Evolutionary conservation across 2,888 invertebrate genomes (phyloP).

Genomic region (Eupelmus urozonus): DNA sequence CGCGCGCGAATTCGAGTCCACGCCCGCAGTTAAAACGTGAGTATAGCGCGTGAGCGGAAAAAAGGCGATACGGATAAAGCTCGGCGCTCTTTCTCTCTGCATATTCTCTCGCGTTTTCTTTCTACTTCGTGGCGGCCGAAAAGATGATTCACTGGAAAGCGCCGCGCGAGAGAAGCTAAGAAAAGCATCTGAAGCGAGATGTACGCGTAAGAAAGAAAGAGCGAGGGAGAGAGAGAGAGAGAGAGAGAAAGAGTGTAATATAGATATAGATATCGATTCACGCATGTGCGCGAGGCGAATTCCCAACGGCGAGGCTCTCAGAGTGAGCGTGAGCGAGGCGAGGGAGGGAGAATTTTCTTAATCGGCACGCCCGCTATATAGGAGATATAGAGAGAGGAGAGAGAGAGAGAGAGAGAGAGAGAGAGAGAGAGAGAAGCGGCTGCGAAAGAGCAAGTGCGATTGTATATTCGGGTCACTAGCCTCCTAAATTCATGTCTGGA

Average conservation of each 20-base stretch:
- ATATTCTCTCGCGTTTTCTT: neutral
- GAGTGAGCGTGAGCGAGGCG: neutral
- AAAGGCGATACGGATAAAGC: too few species aligned
- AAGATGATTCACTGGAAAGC: conserved; percentile 52
- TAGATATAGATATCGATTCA: conserved; percentile 54
- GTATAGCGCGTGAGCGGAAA: too few species aligned
- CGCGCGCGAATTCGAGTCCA: too few species aligned
- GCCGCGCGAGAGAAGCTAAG: conserved; percentile 42
- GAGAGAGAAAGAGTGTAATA: conserved; percentile 46
- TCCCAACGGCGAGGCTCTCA: too few species aligned
- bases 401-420: too few species aligned
- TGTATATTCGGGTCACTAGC: conserved; percentile 30
- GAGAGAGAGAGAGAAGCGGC: too few species aligned
- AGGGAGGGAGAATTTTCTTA: conserved; percentile 41
- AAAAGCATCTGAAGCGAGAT: conserved; percentile 48
- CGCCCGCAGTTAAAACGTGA: too few species aligned
- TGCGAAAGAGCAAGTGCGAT: neutral
- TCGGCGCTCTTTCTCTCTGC: too few species aligned
- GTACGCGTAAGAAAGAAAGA: conserved; percentile 27
- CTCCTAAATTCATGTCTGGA: conserved; percentile 20
- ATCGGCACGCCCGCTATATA: conserved; percentile 43
- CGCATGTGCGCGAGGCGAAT: conserved; percentile 56
- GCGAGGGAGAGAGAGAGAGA: conserved; percentile 27
- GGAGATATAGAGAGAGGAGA: too few species aligned
- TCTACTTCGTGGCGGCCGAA: neutral